A percentile compares a stretch with the other conserved stretches of the same genome.
These are phyloP conservation scores for Campylomormyrus tamandua DNA, from an alignment of 2,113 vertebrate genomes.

Conservation along the genomic window DNA sequence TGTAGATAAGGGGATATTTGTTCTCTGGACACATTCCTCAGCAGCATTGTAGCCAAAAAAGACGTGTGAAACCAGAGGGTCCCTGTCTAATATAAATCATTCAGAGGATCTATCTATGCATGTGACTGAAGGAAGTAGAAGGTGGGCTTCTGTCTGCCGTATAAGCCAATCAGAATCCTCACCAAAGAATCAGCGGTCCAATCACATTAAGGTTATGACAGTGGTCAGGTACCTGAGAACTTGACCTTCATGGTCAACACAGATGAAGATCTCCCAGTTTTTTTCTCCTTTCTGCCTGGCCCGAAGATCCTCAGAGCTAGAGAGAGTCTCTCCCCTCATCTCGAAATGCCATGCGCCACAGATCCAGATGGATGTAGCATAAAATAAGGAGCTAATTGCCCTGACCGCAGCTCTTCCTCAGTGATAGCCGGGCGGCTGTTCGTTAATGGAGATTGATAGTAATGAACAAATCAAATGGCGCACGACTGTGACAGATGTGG, in stretches of 20 bases:
- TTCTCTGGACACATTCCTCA: slow-evolving; percentile 46
- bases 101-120: neutral
- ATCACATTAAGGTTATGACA: neutral
- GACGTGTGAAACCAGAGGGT: slow-evolving; percentile 28
- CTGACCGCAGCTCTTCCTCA: slow-evolving; percentile 37
- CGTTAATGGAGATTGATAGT: slow-evolving; percentile 53
- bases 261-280: neutral
- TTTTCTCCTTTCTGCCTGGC: neutral
- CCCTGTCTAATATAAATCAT: neutral
- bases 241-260: neutral
- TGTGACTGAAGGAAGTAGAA: neutral
- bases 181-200: neutral
- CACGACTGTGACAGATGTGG: slow-evolving; percentile 59
- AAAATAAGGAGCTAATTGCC: slow-evolving; percentile 33
- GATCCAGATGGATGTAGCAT: neutral
- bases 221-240: neutral
- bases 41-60: slow-evolving; percentile 49
- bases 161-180: neutral
- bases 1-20: slow-evolving; percentile 57
- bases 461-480: slow-evolving; percentile 62
- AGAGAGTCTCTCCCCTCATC: neutral
- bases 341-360: neutral
- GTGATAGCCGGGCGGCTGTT: slow-evolving; percentile 35
- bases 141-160: neutral
- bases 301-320: neutral